Evolutionary conservation across 2,113 vertebrate species (phyloP).

Genomic region (Melanostigma gelatinosum): DNA sequence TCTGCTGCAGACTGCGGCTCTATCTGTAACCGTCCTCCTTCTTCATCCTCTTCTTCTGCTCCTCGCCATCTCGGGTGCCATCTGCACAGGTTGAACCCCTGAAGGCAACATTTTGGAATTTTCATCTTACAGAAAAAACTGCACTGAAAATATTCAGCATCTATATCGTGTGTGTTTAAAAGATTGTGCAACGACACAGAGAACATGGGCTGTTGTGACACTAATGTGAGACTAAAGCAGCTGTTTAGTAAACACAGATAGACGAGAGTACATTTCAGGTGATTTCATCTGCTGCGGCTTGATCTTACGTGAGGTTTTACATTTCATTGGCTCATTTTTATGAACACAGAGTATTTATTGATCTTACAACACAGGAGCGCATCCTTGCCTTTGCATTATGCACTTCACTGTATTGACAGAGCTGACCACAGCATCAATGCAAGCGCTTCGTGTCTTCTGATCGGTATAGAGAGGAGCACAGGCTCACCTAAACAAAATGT

Average conservation of each 20-base stretch:
- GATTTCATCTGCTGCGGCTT: constrained; percentile 1
- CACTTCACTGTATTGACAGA: constrained; percentile 39
- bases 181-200: background rate
- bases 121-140: constrained; percentile 13
- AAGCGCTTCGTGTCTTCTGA: constrained; percentile 13
- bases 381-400: constrained; percentile 29
- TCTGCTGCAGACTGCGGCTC: constrained; percentile 16
- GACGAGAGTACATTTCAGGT: background rate
- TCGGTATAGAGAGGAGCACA: constrained; percentile 1
- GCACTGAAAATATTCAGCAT: background rate
- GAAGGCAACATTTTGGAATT: constrained; percentile 23
- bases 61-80: constrained; percentile 14
- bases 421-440: constrained; percentile 40
- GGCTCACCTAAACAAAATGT: constrained; percentile 22
- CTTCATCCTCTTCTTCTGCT: background rate
- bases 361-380: constrained; percentile 25
- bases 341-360: constrained; percentile 15
- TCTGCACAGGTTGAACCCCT: constrained; percentile 44
- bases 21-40: background rate
- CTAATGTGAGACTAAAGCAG: background rate
- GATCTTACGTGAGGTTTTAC: constrained; percentile 21
- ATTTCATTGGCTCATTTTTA: constrained; percentile 20
- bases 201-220: constrained; percentile 15
- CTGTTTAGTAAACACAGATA: background rate
- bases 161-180: constrained; percentile 3